Evolutionary conservation across 2,113 vertebrate species (phyloP).

Genomic region (Heliornis fulica): DNA sequence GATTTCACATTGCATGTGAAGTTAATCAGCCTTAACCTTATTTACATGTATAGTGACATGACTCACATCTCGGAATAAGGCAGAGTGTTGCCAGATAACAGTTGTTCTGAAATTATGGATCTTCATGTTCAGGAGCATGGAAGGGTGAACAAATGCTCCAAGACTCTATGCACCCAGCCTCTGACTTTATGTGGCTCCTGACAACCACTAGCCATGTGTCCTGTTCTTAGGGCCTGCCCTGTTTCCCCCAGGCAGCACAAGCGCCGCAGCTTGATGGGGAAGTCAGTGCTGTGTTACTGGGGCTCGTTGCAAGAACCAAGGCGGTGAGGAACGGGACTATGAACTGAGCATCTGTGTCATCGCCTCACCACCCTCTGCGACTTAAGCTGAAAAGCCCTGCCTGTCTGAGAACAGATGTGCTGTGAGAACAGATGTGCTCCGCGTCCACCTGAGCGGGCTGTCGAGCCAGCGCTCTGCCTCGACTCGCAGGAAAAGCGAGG

Average conservation of each 20-base stretch:
- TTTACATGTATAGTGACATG: not conserved
- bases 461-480: not conserved
- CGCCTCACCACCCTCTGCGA: not conserved
- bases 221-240: not conserved
- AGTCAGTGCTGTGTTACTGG: not conserved
- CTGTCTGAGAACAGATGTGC: not conserved
- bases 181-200: no score
- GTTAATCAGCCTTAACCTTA: not conserved
- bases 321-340: not conserved
- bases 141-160: not conserved
- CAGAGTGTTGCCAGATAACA: not conserved
- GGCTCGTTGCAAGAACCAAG: not conserved
- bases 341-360: not conserved
- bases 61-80: not conserved
- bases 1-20: not conserved
- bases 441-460: not conserved
- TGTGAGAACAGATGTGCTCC: not conserved
- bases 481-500: not conserved
- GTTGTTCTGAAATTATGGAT: no score
- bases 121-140: not conserved
- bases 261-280: not conserved
- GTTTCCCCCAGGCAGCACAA: not conserved
- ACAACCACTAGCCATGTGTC: fast-evolving
- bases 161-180: not conserved
- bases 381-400: not conserved